Percentiles rank a stretch among this genome's conserved stretches.
These are phyloP conservation scores for Psilanteris sp. DNA, from an alignment of 1,140 invertebrate genomes.

Conservation along the genomic window DNA sequence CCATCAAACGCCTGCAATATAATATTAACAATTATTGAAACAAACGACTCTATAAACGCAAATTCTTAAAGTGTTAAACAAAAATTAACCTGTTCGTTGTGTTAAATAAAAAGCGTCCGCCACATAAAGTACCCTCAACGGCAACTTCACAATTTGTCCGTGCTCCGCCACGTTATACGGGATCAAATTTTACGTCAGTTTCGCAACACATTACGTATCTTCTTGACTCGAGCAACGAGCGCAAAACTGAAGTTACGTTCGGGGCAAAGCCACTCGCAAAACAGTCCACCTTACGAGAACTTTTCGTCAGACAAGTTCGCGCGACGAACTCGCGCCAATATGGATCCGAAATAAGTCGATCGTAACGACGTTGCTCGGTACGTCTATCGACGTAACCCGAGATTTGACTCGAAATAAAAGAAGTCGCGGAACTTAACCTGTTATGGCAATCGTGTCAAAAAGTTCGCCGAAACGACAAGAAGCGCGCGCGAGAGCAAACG, in stretches of 20 bases:
- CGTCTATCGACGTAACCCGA: slow-evolving; percentile 5
- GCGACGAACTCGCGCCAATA: not conserved
- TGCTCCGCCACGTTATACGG: slow-evolving; percentile 16
- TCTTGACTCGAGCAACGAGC: slow-evolving; percentile 22
- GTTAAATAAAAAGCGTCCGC: too few species aligned
- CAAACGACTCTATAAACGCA: too few species aligned
- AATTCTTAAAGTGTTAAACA: too few species aligned
- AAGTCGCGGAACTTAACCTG: too few species aligned
- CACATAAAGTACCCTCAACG: slow-evolving; percentile 11
- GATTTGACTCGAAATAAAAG: too few species aligned
- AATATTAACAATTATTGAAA: too few species aligned
- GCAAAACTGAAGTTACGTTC: slow-evolving; percentile 45
- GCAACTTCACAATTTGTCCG: slow-evolving; percentile 15
- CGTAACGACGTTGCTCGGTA: slow-evolving; percentile 3
- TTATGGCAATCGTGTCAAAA: too few species aligned
- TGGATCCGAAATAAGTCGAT: slow-evolving; percentile 16
- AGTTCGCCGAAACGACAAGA: too few species aligned
- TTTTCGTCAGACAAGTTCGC: slow-evolving; percentile 19
- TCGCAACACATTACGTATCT: slow-evolving; percentile 17
- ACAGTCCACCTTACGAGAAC: slow-evolving; percentile 31
- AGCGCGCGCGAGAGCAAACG: too few species aligned
- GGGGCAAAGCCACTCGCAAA: slow-evolving; percentile 28
- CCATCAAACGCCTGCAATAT: too few species aligned
- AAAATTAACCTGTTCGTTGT: too few species aligned
- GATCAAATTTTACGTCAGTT: slow-evolving; percentile 46